Evolutionary conservation across 2,888 invertebrate species (phyloP), one percentile per base, ranked within the genome.

Genomic region (Nasonovia ribisnigri): DNA sequence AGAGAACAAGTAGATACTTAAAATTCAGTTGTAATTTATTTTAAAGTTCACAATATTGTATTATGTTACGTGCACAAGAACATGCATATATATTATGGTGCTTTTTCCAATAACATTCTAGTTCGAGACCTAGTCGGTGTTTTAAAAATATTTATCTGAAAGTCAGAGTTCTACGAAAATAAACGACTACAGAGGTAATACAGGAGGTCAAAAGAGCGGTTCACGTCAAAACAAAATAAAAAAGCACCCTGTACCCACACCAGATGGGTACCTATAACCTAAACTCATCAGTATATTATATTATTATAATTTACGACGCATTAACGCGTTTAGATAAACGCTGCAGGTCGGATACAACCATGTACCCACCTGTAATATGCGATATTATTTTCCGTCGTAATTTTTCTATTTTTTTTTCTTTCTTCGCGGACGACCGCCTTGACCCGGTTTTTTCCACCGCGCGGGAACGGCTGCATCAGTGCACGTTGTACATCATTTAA

Each of bases 371-470:
- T n/a, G n/a, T 46, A 46, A 4, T n/a, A 67, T n/a, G 16, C 16
- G 16, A 36, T 67, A 67, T 16, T 67, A 67, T 57, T 91, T 51
- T 91, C 51, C 42, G 77, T 51, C 24, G 77, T 77, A 77, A 67
- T 51, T 43, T 20, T 91, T 43, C 26, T 46, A 29, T 8, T 84
- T 51, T 46, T 86, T 57, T 26, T 54, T 26, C 11, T 84, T 89
- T 42, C 42, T 26, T 54, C 36, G 57, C 84, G 42, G 51, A 88
- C 77, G 57, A 46, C 51, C 90, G 93, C 93, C 93, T 93, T 93
- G 93, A 93, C 93, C 93, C 90, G 90, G 90, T 93, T 93, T 26
- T n/a, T 48, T n/a, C 26, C 36, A 26, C 84, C 5, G 24, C 24
- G 29, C 90, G 77, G 36, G 26, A 42, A 84, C 54, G 54, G 42